A percentile compares a stretch with the other conserved stretches of the same genome.
phyloP scores from a whole-genome alignment of 2,113 vertebrate genomes.

The Mus spicilegus region DNA sequence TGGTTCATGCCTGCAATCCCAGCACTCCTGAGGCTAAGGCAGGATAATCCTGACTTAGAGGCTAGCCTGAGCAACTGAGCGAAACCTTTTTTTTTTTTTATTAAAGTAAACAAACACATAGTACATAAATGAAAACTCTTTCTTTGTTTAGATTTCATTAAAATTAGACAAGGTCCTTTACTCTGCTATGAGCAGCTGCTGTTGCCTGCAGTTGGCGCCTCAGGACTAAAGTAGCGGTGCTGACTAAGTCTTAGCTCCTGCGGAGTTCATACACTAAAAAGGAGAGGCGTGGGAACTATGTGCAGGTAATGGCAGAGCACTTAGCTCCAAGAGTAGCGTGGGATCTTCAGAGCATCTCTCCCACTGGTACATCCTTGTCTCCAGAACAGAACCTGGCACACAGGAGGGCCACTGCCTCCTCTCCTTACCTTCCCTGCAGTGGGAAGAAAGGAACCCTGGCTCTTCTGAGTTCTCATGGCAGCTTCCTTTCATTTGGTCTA shows the following conservation, averaged over 20 bases:
- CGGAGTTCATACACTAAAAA: not conserved
- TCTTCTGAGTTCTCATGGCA: not conserved
- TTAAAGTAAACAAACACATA: not conserved
- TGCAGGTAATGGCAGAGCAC: not conserved
- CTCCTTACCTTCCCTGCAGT: not conserved
- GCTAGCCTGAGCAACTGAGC: not conserved
- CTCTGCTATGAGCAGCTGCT: not conserved
- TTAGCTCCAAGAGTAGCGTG: not conserved
- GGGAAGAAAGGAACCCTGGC: not conserved
- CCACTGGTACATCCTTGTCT: not conserved
- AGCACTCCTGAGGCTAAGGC: not conserved
- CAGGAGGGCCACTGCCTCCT: not conserved
- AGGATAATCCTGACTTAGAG: not conserved
- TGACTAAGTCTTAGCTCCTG: not conserved
- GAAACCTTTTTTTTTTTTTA: not conserved
- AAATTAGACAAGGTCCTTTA: slow-evolving; percentile 15
- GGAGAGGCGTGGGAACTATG: not conserved
- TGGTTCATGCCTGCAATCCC: not conserved
- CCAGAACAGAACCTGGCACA: not conserved
- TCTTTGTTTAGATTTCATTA: not conserved
- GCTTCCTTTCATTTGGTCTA: slow-evolving; percentile 8
- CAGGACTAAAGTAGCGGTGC: not conserved
- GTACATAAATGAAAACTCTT: not conserved
- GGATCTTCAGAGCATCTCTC: not conserved
- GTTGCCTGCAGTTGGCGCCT: not conserved